Base-by-base conservation (phyloP, 2,113 vertebrate genomes). In the Prochilodus magdalenae region DNA sequence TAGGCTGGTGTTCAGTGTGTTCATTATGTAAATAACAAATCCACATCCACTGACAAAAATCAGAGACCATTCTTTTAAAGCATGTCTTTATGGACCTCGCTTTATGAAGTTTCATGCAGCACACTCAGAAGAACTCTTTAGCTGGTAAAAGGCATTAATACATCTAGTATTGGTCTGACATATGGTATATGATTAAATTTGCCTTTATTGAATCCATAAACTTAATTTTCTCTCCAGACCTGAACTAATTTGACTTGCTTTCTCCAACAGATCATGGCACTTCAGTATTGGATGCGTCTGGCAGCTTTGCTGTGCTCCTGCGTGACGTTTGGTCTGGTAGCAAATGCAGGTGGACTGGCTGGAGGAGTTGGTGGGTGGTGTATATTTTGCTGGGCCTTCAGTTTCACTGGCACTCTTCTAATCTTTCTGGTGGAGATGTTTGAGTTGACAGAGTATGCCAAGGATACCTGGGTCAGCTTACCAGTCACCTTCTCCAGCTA, bases 361-460 rank as follows among this genome's bases (percentile, higher is more conserved):
- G 62, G 62, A 29, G 62, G 26, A 16, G 24, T 65, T 4, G 62
- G 62, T 15, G 13, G 14, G 16, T 65, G 62, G 62, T 65, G 62
- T 29, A 65, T 29, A 24, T 65, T 65, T 65, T 65, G 62, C 24
- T 65, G 62, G 62, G 16, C 62, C 62, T 14, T 65, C 62, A 65
- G 24, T 27, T 29, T 65, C 15, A 15, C 26, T 27, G 62, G 62
- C 62, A 65, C 62, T 15, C 62, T 65, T 15, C 26, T 65, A 2
- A 14, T 65, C 62, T 29, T 29, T 15, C 26, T 65, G 62, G 24
- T 65, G 26, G 24, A 65, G 62, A 16, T 16, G 26, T 29, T 65
- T 27, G 13, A 29, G 3, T 14, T 65, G 27, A 65, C 27, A 24
- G 26, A 65, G 27, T 27, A 16, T 3, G 6, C 29, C 62, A 27